Base-by-base conservation (phyloP, 92 coral and sea anemone genomes). In the Palythoa grandis region DNA sequence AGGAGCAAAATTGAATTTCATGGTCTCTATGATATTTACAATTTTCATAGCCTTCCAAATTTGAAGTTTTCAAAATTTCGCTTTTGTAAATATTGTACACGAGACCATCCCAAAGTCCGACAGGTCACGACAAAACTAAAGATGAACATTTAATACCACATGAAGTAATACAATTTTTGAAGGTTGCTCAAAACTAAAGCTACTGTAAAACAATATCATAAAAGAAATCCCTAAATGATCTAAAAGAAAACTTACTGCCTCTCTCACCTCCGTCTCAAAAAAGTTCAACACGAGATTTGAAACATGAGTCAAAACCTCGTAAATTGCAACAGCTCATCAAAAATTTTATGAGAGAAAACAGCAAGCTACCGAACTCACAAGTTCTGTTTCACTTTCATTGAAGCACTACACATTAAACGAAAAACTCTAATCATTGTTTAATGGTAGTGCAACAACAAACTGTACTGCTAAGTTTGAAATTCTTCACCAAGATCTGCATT, bases 311-410 rank as follows among this genome's bases (percentile, higher is more conserved):
- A 52, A 52, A 15, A 19, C 22, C 5, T 37, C 5, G 17, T 2
- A 80, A 48, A 80, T 11, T 80, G 74, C 60, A 80, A 80, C 85
- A 80, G 85, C 85, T 65, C 63, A 22, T 6, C 74, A 12, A 29
- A 12, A 78, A 60, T 6, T 1, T 7, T 17, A 15, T 38, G 10
- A 11, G 4, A 37, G 1, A 78, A 19, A 20, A 35, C 72, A 35
- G 58, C 8, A 78, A 29, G 66, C 24, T 11, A 24, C 7, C 50
- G 50, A 43, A 43, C 50, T 43, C 7, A n/a, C 13, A 40, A 47
- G 4, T 61, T 60, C 35, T 17, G 72, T 78, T 78, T 78, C 83
- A 57, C 72, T 77, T 77, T 77, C 82, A 77, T 78, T 40, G n/a
- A 52, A 52, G 16, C 8, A 11, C 50, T 43, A 43, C 29, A 12